A percentile compares a stretch with the other conserved stretches of the same genome.
phyloP scores from a whole-genome alignment of 2,113 vertebrate species.

The Grammomys dolichurus region DNA sequence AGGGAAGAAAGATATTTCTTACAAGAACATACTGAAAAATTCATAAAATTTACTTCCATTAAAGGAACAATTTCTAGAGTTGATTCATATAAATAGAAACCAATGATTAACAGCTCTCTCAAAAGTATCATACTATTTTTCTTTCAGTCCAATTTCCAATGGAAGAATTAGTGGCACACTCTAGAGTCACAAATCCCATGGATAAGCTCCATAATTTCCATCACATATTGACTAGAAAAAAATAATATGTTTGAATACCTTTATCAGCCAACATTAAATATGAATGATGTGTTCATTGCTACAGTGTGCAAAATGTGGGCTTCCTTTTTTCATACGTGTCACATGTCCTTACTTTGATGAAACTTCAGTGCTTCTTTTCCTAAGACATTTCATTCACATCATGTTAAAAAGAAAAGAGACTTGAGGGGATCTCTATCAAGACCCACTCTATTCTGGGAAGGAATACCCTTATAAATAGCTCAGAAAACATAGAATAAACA shows the following conservation, averaged over 20 bases:
- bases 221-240: background rate
- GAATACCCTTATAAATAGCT: background rate
- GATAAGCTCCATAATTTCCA: background rate
- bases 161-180: background rate
- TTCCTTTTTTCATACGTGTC: background rate
- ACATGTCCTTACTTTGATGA: background rate
- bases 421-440: background rate
- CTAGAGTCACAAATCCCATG: background rate
- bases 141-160: background rate
- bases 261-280: background rate
- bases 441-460: background rate
- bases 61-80: background rate
- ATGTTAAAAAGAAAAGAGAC: background rate
- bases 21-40: background rate
- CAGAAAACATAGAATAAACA: background rate
- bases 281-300: background rate
- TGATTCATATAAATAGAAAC: background rate
- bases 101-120: background rate
- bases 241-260: background rate
- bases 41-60: background rate
- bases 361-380: background rate
- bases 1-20: background rate
- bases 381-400: background rate
- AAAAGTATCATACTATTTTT: constrained; percentile 37
- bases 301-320: background rate